phyloP scores from a whole-genome alignment of 2,113 vertebrate species.

The Sardina pilchardus region DNA sequence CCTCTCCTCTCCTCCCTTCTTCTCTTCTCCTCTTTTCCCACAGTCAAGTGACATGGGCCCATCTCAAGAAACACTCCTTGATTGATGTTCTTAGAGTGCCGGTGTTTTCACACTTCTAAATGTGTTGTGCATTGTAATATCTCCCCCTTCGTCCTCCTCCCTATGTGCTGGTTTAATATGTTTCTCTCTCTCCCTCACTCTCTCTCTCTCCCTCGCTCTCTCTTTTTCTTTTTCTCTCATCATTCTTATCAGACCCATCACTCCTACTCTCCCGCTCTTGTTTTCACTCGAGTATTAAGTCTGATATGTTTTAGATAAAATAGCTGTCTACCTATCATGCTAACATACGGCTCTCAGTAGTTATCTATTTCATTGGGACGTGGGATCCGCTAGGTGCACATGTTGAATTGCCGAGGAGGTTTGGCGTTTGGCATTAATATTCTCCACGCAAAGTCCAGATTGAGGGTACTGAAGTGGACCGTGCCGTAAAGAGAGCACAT shows the following conservation, averaged over 20 bases:
- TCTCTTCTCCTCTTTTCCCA: background rate
- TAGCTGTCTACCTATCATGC: background rate
- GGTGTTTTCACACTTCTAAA: background rate
- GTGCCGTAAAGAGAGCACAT: background rate
- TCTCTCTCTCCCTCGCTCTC: background rate
- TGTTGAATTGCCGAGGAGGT: background rate
- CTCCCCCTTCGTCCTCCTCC: background rate
- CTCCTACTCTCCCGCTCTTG: background rate
- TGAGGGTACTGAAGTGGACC: background rate
- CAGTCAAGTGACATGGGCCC: conserved; percentile 1
- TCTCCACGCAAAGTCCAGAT: background rate
- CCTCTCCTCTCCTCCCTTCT: background rate
- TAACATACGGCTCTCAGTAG: background rate
- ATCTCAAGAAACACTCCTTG: conserved; percentile 16
- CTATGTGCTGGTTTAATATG: background rate
- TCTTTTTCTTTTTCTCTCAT: background rate
- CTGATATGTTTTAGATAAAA: conserved; percentile 14
- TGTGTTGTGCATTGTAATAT: background rate
- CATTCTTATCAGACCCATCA: background rate
- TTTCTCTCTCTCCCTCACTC: background rate
- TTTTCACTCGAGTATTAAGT: background rate
- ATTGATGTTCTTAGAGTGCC: conserved; percentile 8
- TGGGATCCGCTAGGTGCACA: background rate
- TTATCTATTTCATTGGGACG: background rate
- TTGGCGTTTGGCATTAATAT: background rate